Evolutionary conservation across 2,113 vertebrate genomes (phyloP), one percentile per base, ranked within the genome.

Genomic region (Delphinapterus leucas): DNA sequence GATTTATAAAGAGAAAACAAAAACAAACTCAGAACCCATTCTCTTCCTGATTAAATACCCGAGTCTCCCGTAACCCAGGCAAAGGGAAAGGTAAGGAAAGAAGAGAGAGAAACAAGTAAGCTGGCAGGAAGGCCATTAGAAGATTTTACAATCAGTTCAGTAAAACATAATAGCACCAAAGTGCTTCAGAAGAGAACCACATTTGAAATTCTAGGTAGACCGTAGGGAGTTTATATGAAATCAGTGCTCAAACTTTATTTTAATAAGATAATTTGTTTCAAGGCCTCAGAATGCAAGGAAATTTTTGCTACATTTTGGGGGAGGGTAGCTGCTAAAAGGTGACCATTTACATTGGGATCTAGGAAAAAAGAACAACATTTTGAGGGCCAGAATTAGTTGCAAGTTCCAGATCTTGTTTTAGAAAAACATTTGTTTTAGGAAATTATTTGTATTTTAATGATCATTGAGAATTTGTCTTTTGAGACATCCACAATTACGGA

Each of bases 391-490:
- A 95, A 95, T 73, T 86, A 44, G 17, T 26, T 31, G 2, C 7
- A 79, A 80, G 26, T 58, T 92, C 11, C 20, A 60, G 8, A 49
- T 83, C 18, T 47, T 76, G 3, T 89, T 80, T 73, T 44, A 18
- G 15, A 63, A 83, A 88, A 68, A 65, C 17, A n/a, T 53, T 67
- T 88, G 10, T 33, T 89, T 96, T 88, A 86, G 44, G 90, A 95
- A 94, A 81, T n/a, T 44, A 1, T 93, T 94, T 73, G 3, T 63
- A 53, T 95, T 95, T 97, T 79, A 81, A 60, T 74, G 20, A 79
- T 38, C 89, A 77, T 55, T 88, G 28, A 70, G 58, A 91, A 79
- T 89, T 93, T 93, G 53, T 82, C 70, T 91, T 95, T 73, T 89
- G 44, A 96, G 63, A 82, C 33, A 83, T 23, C 20, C 68, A 58